Evolutionary conservation across 2,113 vertebrate species (phyloP).

Genomic region (Guaruba guarouba): DNA sequence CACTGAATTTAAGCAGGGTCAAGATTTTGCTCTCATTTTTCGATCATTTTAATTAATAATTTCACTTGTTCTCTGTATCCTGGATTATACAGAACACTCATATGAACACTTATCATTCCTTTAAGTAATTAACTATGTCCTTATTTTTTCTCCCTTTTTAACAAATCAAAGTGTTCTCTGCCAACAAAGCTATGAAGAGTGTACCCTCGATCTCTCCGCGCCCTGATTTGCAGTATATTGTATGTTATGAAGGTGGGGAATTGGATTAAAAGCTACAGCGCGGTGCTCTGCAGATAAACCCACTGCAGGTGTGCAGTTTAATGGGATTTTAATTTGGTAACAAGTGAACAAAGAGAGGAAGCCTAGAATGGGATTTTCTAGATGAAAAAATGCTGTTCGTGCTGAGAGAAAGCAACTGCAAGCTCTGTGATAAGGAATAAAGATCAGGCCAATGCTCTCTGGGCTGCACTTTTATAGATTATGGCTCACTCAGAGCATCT

Average conservation of each 20-base stretch:
- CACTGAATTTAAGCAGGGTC: neutral
- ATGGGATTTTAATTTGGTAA: constrained; percentile 34
- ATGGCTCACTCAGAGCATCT: neutral
- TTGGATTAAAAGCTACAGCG: constrained; percentile 17
- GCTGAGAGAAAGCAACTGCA: constrained; percentile 48
- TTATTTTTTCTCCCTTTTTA: neutral
- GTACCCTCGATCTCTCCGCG: neutral
- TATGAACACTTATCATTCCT: neutral
- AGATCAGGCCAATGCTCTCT: neutral
- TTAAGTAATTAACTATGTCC: neutral
- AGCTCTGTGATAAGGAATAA: constrained; percentile 12
- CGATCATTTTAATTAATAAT: neutral
- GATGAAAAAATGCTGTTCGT: neutral
- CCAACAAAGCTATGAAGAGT: neutral
- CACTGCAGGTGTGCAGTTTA: constrained; percentile 42
- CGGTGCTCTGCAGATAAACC: neutral
- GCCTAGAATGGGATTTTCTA: constrained; percentile 1
- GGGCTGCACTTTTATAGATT: constrained; percentile 6
- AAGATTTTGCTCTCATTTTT: neutral
- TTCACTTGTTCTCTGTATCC: neutral
- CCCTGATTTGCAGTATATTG: constrained; percentile 22
- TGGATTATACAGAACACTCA: neutral
- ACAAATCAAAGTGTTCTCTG: neutral
- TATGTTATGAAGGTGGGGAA: neutral
- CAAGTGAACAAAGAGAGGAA: constrained; percentile 21